Conservation (phyloP, 2,797 vertebrate genomes). For the Acridotheres tristis region DNA sequence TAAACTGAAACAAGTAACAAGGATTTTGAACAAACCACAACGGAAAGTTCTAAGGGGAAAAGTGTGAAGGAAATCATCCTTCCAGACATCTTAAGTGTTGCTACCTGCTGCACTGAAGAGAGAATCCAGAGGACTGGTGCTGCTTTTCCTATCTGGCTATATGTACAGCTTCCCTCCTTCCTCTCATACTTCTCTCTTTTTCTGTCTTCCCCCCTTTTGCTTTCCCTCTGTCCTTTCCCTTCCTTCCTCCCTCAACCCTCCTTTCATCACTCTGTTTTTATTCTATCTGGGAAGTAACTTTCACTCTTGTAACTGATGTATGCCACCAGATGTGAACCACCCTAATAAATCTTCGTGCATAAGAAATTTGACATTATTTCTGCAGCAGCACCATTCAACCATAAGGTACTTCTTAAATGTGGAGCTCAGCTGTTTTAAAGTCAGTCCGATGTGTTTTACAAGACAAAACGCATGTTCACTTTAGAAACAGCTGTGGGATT, state of each 20-base stretch:
- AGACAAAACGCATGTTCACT: background rate
- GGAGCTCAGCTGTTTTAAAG: background rate
- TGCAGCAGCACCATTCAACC: background rate
- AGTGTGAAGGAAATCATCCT: background rate
- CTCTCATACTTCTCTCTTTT: too few relatives aligned
- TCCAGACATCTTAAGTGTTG: background rate
- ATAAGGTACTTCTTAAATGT: background rate
- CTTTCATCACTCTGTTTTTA: background rate
- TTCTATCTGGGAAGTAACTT: background rate
- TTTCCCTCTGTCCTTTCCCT: background rate
- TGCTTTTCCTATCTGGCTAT: background rate
- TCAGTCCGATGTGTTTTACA: background rate
- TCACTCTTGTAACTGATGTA: background rate
- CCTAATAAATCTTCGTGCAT: background rate
- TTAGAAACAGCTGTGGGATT: background rate
- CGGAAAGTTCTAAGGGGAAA: background rate
- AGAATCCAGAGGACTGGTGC: background rate
- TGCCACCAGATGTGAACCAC: background rate
- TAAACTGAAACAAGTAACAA: background rate
- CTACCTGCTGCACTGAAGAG: background rate
- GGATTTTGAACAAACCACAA: background rate
- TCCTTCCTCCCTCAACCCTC: background rate
- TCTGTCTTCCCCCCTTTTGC: background rate
- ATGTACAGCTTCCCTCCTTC: background rate
- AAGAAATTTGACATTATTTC: background rate